Evolutionary conservation across 2,888 invertebrate species (phyloP).

Genomic region (Vesta saturnalis): DNA sequence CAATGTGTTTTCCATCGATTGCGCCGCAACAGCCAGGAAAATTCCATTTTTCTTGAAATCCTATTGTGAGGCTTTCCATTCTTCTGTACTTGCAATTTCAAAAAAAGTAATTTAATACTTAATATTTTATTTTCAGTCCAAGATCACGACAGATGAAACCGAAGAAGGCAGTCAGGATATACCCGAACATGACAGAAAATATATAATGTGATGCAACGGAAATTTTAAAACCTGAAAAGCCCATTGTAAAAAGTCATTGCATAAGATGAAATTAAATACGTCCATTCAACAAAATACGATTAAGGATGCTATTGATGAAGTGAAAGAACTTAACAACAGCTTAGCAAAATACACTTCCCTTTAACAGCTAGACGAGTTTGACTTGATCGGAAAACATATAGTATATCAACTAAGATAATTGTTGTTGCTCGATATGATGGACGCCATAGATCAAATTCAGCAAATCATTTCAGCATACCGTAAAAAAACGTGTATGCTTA

Average conservation of each 20-base stretch:
- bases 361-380: background rate
- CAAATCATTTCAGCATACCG: background rate
- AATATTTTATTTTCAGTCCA: too few species aligned
- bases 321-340: background rate
- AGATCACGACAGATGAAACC: too few species aligned
- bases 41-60: background rate
- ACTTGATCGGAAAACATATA: too few species aligned
- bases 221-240: too few species aligned
- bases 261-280: background rate
- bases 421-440: background rate
- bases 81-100: background rate
- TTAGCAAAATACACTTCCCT: background rate
- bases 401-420: background rate
- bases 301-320: background rate
- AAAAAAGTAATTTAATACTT: background rate
- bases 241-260: background rate
- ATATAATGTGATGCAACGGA: too few species aligned
- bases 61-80: background rate
- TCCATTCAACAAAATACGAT: background rate
- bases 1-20: too few species aligned
- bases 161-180: background rate
- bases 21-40: too few species aligned
- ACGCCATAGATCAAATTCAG: too few species aligned
- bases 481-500: constrained; percentile 8
- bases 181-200: background rate